Evolutionary conservation across 1,140 invertebrate genomes (phyloP).

Genomic region (Lasioglossum albipes): DNA sequence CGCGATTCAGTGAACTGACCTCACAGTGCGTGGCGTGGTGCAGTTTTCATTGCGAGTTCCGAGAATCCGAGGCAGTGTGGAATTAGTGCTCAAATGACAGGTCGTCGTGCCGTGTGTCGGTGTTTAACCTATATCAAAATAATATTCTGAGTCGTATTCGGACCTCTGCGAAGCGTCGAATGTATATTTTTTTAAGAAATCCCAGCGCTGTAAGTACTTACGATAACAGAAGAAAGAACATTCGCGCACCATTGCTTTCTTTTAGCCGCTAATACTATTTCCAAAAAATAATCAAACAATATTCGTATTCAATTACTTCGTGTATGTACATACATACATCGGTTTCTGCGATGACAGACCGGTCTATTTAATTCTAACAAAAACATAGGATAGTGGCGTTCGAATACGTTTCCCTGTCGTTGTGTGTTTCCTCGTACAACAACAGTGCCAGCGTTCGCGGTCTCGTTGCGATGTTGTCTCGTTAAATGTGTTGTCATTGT

Average conservation of each 20-base stretch:
- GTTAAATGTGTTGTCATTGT: no score
- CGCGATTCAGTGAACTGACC: slow-evolving; percentile 51
- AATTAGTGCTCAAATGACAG: slow-evolving; percentile 41
- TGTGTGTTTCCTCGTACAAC: no score
- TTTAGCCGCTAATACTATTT: no score
- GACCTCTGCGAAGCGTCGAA: background rate
- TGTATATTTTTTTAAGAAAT: background rate
- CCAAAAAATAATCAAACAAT: no score
- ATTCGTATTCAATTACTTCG: no score
- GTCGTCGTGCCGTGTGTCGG: background rate
- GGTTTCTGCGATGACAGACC: no score
- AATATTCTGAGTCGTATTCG: background rate
- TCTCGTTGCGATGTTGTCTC: no score
- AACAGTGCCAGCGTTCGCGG: no score
- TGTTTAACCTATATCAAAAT: slow-evolving; percentile 17
- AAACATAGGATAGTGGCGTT: no score
- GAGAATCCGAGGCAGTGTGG: slow-evolving; percentile 9
- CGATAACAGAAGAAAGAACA: background rate
- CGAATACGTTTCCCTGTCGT: no score
- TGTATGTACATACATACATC: no score
- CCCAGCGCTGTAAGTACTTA: background rate
- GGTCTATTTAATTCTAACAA: no score
- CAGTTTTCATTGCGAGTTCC: slow-evolving; percentile 14
- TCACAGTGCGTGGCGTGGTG: slow-evolving; percentile 38
- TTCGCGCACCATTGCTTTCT: background rate